A percentile compares a stretch with the other conserved stretches of the same genome.
These are phyloP conservation scores for Eretmochelys imbricata DNA, from an alignment of 2,113 vertebrate genomes.

Conservation along the genomic window DNA sequence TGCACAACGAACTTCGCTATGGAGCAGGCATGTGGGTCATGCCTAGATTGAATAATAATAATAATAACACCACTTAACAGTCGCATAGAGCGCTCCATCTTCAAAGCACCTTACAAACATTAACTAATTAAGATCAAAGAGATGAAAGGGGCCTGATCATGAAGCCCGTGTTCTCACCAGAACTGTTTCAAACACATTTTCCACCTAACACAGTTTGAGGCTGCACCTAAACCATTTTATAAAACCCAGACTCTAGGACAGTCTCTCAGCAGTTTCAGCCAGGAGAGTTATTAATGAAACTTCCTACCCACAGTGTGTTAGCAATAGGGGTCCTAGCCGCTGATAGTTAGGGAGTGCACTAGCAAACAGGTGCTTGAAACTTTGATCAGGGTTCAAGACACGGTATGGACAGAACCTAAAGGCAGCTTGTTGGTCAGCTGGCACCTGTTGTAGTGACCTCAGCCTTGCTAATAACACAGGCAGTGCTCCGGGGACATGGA, in stretches of 20 bases:
- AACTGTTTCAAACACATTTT: not conserved
- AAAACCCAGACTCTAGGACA: not conserved
- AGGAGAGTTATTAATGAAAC: not conserved
- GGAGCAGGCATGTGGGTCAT: not conserved
- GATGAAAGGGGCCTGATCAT: conserved; percentile 3
- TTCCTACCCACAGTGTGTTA: not conserved
- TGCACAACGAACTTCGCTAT: rapidly evolving
- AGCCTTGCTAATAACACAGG: not conserved
- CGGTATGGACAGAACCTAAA: not conserved
- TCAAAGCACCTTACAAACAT: conserved; percentile 15
- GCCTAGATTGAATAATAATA: not conserved
- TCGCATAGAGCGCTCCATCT: not conserved
- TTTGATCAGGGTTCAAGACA: not conserved
- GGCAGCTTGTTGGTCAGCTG: not conserved
- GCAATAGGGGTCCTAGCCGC: not conserved
- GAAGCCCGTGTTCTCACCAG: not conserved
- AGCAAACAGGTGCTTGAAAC: not conserved
- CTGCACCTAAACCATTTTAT: rapidly evolving
- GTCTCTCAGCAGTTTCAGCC: not conserved
- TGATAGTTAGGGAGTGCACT: not conserved
- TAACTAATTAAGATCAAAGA: not conserved
- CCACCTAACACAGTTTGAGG: not conserved
- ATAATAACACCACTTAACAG: not conserved
- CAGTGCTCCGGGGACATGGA: not conserved
- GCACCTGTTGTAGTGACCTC: not conserved